Conservation (phyloP, 1,140 invertebrate genomes). For the Heliothis subflexa region DNA sequence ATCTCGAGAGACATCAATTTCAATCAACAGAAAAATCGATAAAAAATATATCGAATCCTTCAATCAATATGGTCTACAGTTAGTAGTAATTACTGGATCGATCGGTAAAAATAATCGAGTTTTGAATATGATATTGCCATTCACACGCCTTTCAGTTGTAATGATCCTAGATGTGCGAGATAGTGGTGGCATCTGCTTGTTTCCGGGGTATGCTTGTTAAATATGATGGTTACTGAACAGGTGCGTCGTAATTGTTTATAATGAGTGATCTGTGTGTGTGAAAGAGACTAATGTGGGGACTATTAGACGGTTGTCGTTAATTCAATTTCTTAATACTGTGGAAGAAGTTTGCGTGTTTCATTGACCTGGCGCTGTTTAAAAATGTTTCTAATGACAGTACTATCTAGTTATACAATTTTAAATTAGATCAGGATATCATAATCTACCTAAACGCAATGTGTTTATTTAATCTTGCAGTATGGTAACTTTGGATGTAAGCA, state of each 20-base stretch:
- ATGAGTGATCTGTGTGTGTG: background rate
- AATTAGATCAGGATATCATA: no score
- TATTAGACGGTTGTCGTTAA: constrained; percentile 20
- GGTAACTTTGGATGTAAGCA: no score
- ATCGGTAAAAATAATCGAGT: background rate
- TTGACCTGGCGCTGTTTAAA: no score
- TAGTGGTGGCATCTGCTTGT: background rate
- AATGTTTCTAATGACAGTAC: no score
- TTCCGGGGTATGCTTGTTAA: background rate
- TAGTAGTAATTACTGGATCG: background rate
- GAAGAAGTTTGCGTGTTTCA: background rate
- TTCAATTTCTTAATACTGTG: background rate
- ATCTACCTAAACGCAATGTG: no score
- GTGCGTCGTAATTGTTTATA: constrained; percentile 15
- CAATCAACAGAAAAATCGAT: constrained; percentile 22
- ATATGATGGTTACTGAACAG: constrained; percentile 3
- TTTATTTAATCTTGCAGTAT: no score
- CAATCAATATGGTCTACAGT: background rate
- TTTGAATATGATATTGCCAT: background rate
- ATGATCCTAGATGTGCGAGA: background rate
- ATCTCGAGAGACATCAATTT: background rate
- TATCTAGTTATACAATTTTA: no score
- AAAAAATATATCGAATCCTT: constrained; percentile 8
- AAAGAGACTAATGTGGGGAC: background rate
- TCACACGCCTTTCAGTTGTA: background rate